These are phyloP conservation scores for Gallinago nigripennis DNA, from an alignment of 2,797 vertebrate genomes.

Conservation along the genomic window DNA sequence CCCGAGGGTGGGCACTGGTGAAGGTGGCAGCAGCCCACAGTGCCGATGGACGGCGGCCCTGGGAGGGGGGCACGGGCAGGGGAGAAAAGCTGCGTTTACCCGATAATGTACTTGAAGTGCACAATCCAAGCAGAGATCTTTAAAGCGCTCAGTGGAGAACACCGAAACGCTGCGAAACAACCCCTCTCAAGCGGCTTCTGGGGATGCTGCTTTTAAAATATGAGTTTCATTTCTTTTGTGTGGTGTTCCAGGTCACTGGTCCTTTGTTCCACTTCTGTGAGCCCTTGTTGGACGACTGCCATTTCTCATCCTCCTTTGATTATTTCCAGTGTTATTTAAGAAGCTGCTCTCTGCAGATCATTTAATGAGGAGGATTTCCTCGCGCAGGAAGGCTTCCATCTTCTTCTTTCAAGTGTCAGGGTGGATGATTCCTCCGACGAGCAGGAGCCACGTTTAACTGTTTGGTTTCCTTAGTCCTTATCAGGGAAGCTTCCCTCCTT, in stretches of 20 bases:
- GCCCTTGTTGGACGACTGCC: neutral
- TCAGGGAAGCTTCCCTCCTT: neutral
- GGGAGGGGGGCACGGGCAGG: fast-evolving
- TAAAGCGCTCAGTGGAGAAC: neutral
- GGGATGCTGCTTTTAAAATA: neutral
- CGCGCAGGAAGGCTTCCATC: neutral
- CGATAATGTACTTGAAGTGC: neutral
- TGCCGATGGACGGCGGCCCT: fast-evolving
- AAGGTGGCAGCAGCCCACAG: fast-evolving
- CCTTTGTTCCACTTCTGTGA: neutral
- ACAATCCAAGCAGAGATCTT: neutral
- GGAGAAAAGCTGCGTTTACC: fast-evolving
- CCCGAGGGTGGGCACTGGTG: fast-evolving
- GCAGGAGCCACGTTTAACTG: neutral
- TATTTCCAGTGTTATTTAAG: neutral
- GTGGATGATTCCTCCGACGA: neutral
- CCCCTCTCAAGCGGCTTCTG: neutral
- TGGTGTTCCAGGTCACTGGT: slow-evolving; percentile 7
- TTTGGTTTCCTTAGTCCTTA: neutral
- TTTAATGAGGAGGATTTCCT: slow-evolving; percentile 39
- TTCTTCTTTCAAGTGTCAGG: neutral
- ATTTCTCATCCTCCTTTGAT: neutral
- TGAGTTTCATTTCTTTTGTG: neutral
- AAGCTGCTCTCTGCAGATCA: neutral
- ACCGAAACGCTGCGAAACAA: fast-evolving